phyloP scores from a whole-genome alignment of 2,113 vertebrate species.

The Pagrus major region DNA sequence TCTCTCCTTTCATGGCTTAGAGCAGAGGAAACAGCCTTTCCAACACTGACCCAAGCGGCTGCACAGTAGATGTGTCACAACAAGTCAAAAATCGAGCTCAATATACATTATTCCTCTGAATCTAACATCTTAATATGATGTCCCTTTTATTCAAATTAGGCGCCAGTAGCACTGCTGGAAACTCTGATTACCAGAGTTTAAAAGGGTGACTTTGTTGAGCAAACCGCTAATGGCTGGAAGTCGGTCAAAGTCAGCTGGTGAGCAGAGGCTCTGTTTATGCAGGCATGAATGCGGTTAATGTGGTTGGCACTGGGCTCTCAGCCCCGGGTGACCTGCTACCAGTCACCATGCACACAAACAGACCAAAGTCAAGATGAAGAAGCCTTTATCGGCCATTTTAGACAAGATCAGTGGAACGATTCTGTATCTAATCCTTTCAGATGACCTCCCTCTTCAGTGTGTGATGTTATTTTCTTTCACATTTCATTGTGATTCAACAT shows the following conservation, averaged over 20 bases:
- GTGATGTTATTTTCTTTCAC: neutral
- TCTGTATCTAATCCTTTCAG: neutral
- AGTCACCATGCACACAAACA: constrained; percentile 27
- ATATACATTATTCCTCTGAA: neutral
- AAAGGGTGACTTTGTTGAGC: constrained; percentile 43
- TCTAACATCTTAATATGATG: neutral
- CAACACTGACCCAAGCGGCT: neutral
- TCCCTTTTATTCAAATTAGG: constrained; percentile 4
- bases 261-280: constrained; percentile 42
- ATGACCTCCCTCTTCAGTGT: neutral
- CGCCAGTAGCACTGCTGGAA: constrained; percentile 3
- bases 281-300: constrained; percentile 47
- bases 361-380: constrained; percentile 9
- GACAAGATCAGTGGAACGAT: neutral
- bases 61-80: no score
- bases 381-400: constrained; percentile 8
- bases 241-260: constrained; percentile 38
- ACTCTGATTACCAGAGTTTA: constrained; percentile 25
- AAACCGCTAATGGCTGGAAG: constrained; percentile 37
- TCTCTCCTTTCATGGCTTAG: constrained; percentile 12
- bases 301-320: constrained; percentile 31
- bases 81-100: neutral
- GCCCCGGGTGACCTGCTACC: constrained; percentile 36
- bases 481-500: neutral
- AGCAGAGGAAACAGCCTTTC: neutral